These are phyloP conservation scores for Styela clava DNA, from an alignment of 23 tunicate species.

Conservation along the genomic window DNA sequence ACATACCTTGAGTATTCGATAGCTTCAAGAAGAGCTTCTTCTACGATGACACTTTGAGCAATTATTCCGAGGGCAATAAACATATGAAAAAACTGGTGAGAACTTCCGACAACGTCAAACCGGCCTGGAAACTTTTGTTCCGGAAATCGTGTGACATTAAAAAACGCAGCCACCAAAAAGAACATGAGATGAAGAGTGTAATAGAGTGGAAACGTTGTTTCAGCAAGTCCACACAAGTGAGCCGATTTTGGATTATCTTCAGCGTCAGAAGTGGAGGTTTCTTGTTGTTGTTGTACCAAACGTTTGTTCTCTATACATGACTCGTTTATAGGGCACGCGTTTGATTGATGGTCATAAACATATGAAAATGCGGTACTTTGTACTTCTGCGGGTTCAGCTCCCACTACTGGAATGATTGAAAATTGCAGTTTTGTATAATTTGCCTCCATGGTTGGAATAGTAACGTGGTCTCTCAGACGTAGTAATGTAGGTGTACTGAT, in stretches of 20 bases:
- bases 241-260: no score
- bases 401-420: neutral
- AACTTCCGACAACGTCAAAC: slow-evolving; percentile 26
- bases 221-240: neutral
- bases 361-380: no score
- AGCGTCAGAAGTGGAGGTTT: neutral
- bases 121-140: slow-evolving; percentile 7
- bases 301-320: no score
- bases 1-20: slow-evolving; percentile 10
- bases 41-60: slow-evolving; percentile 23
- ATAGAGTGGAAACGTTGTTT: slow-evolving; percentile 1
- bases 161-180: slow-evolving; percentile 3
- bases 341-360: neutral
- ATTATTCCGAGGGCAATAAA: slow-evolving; percentile 14
- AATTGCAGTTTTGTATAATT: no score
- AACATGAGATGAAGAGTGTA: neutral
- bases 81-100: slow-evolving; percentile 26
- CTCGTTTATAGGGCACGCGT: neutral
- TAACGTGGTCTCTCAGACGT: neutral
- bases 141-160: slow-evolving; percentile 18
- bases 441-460: neutral
- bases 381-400: neutral
- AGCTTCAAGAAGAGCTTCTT: slow-evolving; percentile 22
- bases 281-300: neutral
- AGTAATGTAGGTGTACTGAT: slow-evolving; percentile 12